Evolutionary conservation across 2,113 vertebrate genomes (phyloP).

Genomic region (Nanorana parkeri): DNA sequence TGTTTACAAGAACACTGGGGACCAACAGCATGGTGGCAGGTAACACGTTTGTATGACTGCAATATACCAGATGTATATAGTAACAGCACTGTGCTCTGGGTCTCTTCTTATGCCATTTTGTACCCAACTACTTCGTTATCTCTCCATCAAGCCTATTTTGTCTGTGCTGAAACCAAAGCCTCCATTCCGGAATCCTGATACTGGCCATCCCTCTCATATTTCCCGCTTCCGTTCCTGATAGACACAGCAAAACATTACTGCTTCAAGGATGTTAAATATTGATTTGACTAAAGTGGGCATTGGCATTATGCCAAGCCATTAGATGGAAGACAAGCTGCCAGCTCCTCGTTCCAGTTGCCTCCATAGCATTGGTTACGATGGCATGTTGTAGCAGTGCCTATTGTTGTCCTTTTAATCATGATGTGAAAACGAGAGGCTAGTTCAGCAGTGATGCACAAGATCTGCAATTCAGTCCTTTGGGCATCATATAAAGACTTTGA

Average conservation of each 20-base stretch:
- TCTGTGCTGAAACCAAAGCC: constrained; percentile 32
- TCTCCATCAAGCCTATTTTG: constrained; percentile 37
- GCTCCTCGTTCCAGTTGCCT: background rate
- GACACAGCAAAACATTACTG: constrained; percentile 50
- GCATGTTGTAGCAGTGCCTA: background rate
- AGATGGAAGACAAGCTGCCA: constrained; percentile 13
- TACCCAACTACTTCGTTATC: background rate
- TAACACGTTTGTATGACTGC: too few species aligned
- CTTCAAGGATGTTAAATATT: constrained; percentile 49
- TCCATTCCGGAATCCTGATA: constrained; percentile 30
- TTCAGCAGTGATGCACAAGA: too few species aligned
- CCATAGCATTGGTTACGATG: background rate
- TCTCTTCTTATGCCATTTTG: too few species aligned
- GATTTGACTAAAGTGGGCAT: constrained; percentile 38
- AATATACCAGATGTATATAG: too few species aligned
- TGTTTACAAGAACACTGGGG: too few species aligned
- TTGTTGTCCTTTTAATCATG: too few species aligned
- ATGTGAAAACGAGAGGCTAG: too few species aligned
- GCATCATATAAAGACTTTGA: too few species aligned
- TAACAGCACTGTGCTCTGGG: too few species aligned
- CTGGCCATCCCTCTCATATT: constrained; percentile 3
- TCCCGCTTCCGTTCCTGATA: constrained; percentile 32
- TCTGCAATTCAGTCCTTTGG: too few species aligned
- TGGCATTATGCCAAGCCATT: constrained; percentile 29
- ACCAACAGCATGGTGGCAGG: too few species aligned